Base-by-base conservation (phyloP, 2,797 vertebrate genomes). In the Manis javanica region DNA sequence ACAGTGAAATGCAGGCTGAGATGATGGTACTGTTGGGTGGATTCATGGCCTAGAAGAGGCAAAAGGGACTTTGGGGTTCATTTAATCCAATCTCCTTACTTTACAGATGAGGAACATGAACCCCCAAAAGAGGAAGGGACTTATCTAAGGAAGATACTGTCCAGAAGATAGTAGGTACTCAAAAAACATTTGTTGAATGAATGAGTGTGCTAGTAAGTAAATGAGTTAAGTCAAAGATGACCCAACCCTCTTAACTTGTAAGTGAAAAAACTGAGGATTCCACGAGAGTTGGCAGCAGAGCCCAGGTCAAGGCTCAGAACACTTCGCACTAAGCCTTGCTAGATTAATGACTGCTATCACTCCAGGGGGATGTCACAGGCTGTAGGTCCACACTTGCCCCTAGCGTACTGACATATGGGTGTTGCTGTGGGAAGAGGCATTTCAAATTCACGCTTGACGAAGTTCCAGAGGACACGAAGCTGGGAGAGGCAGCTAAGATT, bases 151-250 rank as follows among this genome's bases (percentile, higher is more conserved):
- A 72, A 90, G 57, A 39, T 2, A 53, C 16, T 90, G 12, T 90
- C 51, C 89, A n/a, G 82, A 83, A 74, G 94, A 79, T 0, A 63
- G 66, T 55, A 63, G 26, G 37, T 53, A 88, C 7, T 63, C 46
- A 91, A 81, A 34, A 72, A 91, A 85, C 55, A 55, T 46, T 59
- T 57, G 26, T 72, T 78, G 34, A 95, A 69, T 92, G 61, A 72
- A 64, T 46, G 19, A 64, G 16, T 81, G 39, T 26, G 0, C 68
- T 26, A 88, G 39, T n/a, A 51, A 92, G 24, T 64, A 84, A 61
- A 87, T 21, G 59, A 87, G 64, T 49, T n/a, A 68, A 81, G 21
- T 42, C 66, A 59, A 59, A 72, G 72, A 88, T 31, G 42, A 95
- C 51, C 21, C 74, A 93, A 66, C n/a, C 15, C 19, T 77, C 29